Evolutionary conservation across 2,888 invertebrate species (phyloP), one percentile per base, ranked within the genome.

Genomic region (Spicauda simplicius): DNA sequence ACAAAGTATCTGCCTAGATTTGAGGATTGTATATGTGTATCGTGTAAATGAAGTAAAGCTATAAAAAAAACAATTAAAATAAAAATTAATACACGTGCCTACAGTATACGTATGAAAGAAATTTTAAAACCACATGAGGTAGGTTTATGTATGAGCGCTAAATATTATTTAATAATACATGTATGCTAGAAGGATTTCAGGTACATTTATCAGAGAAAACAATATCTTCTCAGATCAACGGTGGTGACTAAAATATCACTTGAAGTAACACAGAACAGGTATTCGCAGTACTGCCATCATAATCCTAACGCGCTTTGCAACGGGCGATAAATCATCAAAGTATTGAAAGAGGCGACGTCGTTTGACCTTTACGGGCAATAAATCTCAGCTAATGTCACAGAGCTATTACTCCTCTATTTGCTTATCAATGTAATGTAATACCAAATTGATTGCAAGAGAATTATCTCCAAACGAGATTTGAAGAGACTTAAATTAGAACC

Each of bases 291-390:
- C 19, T 18, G 50, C 50, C 48, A 30, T 50, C 50, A 50, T 50
- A 64, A 57, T 55, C 55, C 19, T 57, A 64, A 54, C 64, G 30
- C 53, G 25, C 25, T 48, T 54, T 54, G 53, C 53, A 54, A 59
- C n/a, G 37, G 64, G 64, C 65, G 65, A 65, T 65, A 65, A 65
- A 59, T 65, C 65, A 65, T 65, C 65, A 59, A 59, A 65, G 59
- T 59, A 65, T 65, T 65, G 65, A 65, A 65, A 58, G 64, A 64
- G 58, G 53, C 53, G 57, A 30, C 53, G 56, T 57, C 50, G n/a
- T 10, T 59, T 65, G 65, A 65, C 65, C 65, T 65, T 65, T 65
- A 54, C 58, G 33, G 30, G 59, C 37, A 6, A 65, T 65, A 65
- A 65, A 65, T 65, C 59, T 54, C 52, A 33, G 65, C 59, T 59